These are phyloP conservation scores for Scaptomyza caliginosa DNA, from an alignment of 2,888 invertebrate genomes.

Conservation along the genomic window DNA sequence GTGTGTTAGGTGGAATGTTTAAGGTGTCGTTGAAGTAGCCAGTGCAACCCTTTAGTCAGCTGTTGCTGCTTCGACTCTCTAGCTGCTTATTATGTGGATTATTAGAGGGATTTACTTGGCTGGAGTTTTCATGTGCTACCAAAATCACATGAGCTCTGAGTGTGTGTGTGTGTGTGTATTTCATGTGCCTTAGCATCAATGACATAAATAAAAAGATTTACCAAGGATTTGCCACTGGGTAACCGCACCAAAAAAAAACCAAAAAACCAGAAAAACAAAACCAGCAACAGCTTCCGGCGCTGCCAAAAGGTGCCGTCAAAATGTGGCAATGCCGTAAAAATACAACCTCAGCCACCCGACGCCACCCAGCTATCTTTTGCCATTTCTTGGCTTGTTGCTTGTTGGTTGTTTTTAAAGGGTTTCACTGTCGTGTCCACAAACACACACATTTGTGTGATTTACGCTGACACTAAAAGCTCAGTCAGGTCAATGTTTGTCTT, in stretches of 20 bases:
- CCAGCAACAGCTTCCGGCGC: slow-evolving; percentile 41
- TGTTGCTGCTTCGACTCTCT: slow-evolving; percentile 45
- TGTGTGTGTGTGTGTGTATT: slow-evolving; percentile 25
- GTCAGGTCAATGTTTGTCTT: slow-evolving; percentile 48
- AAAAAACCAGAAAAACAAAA: slow-evolving; percentile 5
- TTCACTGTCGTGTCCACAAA: background rate
- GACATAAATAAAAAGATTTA: slow-evolving; percentile 82
- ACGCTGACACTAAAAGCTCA: slow-evolving; percentile 58
- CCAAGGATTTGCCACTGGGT: slow-evolving; percentile 79
- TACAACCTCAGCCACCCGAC: background rate
- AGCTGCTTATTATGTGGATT: slow-evolving; percentile 78
- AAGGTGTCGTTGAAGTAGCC: slow-evolving; percentile 5
- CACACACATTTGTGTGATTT: slow-evolving; percentile 52
- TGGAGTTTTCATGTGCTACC: slow-evolving; percentile 60
- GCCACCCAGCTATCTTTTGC: background rate
- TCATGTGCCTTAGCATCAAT: slow-evolving; percentile 61
- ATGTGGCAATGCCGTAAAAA: slow-evolving; percentile 64
- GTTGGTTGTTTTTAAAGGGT: slow-evolving; percentile 32
- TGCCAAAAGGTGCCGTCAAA: slow-evolving; percentile 65
- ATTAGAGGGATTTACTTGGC: slow-evolving; percentile 79
- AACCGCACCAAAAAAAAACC: slow-evolving; percentile 48
- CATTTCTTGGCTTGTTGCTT: slow-evolving; percentile 17
- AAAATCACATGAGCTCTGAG: slow-evolving; percentile 42
- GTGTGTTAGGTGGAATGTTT: background rate
- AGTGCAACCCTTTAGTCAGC: slow-evolving; percentile 71